phyloP scores from a whole-genome alignment of 2,888 invertebrate species.

The Meiosimyza platycephala region DNA sequence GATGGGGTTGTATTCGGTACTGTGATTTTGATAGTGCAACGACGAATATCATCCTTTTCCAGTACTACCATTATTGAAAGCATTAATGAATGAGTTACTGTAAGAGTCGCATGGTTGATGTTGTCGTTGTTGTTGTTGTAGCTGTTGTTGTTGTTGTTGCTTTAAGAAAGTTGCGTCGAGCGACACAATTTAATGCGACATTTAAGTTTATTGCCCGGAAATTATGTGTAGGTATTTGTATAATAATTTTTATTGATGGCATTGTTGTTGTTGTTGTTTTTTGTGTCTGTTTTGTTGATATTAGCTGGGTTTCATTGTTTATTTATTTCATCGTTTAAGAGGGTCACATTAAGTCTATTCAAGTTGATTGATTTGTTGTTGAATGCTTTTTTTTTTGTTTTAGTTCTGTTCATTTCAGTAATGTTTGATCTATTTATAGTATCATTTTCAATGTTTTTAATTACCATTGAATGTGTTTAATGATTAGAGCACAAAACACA shows the following conservation, averaged over 20 bases:
- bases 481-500: conserved; percentile 11
- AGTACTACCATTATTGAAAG: too few species aligned
- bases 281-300: not conserved
- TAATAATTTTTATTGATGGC: not conserved
- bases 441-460: not conserved
- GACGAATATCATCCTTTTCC: too few species aligned
- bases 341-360: not conserved
- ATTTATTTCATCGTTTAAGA: not conserved
- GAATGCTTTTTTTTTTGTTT: not conserved
- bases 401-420: not conserved
- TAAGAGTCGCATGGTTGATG: too few species aligned
- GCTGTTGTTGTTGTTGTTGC: not conserved
- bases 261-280: too few species aligned
- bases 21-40: too few species aligned
- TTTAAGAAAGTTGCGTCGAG: not conserved
- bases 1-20: not conserved
- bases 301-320: not conserved
- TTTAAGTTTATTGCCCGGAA: conserved; percentile 24
- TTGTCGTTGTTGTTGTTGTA: not conserved
- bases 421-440: not conserved
- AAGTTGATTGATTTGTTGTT: not conserved
- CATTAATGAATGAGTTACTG: too few species aligned
- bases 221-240: conserved; percentile 5
- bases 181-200: conserved; percentile 4
- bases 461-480: conserved; percentile 30